Evolutionary conservation across 2,797 vertebrate genomes (phyloP).

Genomic region (Petrocephalus schoutedeni): DNA sequence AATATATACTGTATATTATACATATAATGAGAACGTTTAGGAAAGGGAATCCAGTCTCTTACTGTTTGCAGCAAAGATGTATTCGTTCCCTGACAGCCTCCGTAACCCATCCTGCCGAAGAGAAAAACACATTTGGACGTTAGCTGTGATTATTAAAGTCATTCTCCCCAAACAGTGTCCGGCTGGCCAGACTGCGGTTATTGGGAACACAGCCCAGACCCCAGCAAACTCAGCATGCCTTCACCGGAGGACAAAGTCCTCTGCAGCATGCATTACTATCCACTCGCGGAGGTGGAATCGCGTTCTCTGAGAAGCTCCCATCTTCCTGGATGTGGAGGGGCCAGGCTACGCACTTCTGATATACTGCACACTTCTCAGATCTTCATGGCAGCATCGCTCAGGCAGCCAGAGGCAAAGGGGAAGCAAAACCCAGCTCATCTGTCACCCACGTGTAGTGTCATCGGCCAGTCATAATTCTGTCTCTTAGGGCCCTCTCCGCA

Average conservation of each 20-base stretch:
- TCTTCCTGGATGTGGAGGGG: not conserved
- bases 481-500: not conserved
- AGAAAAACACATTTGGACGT: not conserved
- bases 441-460: not conserved
- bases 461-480: not conserved
- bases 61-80: conserved; percentile 87
- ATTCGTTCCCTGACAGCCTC: conserved; percentile 89
- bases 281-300: not conserved
- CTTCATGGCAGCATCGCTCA: not conserved
- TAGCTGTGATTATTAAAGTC: not conserved
- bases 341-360: not conserved
- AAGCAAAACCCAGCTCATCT: not conserved
- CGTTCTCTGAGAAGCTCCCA: not conserved
- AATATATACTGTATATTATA: not conserved
- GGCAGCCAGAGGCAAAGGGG: not conserved
- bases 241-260: not conserved
- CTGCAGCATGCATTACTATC: not conserved
- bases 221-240: not conserved
- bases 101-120: conserved; percentile 82
- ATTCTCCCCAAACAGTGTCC: not conserved
- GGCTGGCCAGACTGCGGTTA: not conserved
- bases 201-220: not conserved
- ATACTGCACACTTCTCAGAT: not conserved
- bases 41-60: conserved; percentile 49
- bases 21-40: not conserved